These are phyloP conservation scores for Distichodus sexfasciatus DNA, from an alignment of 2,797 vertebrate genomes.

Conservation along the genomic window DNA sequence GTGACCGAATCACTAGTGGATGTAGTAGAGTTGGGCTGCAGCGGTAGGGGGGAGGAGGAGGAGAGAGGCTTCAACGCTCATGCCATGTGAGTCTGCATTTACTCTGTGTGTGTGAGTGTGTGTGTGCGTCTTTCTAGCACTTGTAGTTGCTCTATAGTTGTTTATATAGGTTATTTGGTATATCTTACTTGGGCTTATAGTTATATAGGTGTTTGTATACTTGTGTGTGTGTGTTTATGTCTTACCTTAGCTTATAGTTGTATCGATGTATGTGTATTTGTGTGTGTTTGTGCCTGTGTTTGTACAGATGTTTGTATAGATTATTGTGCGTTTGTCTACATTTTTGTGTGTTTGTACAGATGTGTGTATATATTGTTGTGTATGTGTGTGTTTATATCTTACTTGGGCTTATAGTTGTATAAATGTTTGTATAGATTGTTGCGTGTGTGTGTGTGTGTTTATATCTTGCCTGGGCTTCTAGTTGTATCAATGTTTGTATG, in stretches of 20 bases:
- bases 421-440: not conserved
- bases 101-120: not conserved
- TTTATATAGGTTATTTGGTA: too few species aligned
- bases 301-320: not conserved
- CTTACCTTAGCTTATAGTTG: too few species aligned
- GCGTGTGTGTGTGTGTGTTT: not conserved
- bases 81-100: conserved; percentile 30
- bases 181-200: too few species aligned
- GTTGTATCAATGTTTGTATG: not conserved
- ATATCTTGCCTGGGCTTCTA: too few species aligned
- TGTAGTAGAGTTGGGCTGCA: not conserved
- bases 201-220: too few species aligned
- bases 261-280: too few species aligned
- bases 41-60: not conserved
- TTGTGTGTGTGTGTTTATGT: too few species aligned
- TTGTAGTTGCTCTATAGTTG: too few species aligned
- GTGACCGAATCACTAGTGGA: not conserved
- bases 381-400: too few species aligned
- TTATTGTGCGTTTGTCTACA: not conserved
- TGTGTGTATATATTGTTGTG: not conserved
- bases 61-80: not conserved
- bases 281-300: not conserved
- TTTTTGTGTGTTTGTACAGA: not conserved
- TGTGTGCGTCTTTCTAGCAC: too few species aligned
- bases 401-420: too few species aligned